Evolutionary conservation across 2,113 vertebrate species (phyloP).

Genomic region (Notarius lentiginosus): DNA sequence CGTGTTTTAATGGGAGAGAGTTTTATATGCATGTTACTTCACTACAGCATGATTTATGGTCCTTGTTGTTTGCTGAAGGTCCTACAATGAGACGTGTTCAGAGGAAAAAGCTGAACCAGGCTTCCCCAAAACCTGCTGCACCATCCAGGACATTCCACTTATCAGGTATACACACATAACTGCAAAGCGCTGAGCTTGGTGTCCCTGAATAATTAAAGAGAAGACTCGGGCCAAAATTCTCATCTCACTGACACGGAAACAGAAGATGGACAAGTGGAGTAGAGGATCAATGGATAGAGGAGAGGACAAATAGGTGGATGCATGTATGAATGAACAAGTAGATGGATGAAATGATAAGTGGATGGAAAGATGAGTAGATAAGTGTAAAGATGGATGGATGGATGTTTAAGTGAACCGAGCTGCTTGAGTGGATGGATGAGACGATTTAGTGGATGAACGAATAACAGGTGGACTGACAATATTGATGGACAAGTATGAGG

Average conservation of each 20-base stretch:
- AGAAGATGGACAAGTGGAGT: not conserved
- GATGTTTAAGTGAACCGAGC: not conserved
- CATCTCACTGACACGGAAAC: not conserved
- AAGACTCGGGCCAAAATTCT: not conserved
- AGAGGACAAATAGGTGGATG: too few species aligned
- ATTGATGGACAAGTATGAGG: not conserved
- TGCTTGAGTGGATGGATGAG: not conserved
- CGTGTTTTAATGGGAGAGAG: not conserved
- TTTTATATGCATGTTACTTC: not conserved
- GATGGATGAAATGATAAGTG: not conserved
- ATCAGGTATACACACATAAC: conserved; percentile 77
- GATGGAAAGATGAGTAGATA: not conserved
- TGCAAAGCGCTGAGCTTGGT: not conserved
- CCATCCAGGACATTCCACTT: conserved; percentile 86
- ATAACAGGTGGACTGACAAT: too few species aligned
- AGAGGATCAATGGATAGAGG: not conserved
- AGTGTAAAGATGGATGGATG: not conserved
- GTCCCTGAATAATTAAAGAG: not conserved
- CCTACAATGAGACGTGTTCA: conserved; percentile 87
- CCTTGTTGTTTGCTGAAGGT: conserved; percentile 68
- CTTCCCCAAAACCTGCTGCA: conserved; percentile 89
- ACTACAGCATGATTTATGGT: not conserved
- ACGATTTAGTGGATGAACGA: not conserved
- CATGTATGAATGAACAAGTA: too few species aligned
- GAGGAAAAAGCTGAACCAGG: conserved; percentile 80